These are phyloP conservation scores for Spinibarbus caldwelli DNA, from an alignment of 2,797 vertebrate species.

Conservation along the genomic window DNA sequence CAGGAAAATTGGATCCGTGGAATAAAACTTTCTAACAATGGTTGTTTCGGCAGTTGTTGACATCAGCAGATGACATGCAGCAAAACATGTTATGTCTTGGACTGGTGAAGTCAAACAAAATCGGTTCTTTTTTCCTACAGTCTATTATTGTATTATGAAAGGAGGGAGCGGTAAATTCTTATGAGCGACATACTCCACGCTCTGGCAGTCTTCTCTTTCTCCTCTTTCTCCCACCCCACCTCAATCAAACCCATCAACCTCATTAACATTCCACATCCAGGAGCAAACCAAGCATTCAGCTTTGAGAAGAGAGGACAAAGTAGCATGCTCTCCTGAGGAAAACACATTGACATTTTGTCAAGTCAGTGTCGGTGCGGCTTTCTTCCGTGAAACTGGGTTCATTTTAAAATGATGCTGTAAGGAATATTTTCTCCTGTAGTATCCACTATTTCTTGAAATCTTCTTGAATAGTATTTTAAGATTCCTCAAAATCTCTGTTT, in stretches of 20 bases:
- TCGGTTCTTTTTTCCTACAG: constrained; percentile 17
- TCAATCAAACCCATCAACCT: constrained; percentile 59
- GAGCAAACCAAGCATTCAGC: constrained; percentile 44
- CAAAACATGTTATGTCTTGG: constrained; percentile 42
- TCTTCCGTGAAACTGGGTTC: constrained; percentile 14
- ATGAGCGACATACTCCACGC: constrained; percentile 56
- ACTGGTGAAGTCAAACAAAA: constrained; percentile 49
- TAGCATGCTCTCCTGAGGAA: constrained; percentile 36
- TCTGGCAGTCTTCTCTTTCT: constrained; percentile 44
- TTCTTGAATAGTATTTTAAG: neutral
- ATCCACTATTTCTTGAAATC: neutral
- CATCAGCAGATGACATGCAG: constrained; percentile 44
- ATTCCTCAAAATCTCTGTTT: neutral
- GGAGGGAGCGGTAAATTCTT: constrained; percentile 56
- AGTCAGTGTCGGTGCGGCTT: constrained; percentile 1
- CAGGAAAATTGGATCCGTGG: constrained; percentile 2
- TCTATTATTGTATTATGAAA: constrained; percentile 58
- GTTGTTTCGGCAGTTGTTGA: constrained; percentile 39
- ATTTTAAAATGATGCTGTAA: constrained; percentile 18
- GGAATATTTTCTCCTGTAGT: neutral
- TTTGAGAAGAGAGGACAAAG: constrained; percentile 39
- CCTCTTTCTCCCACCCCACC: constrained; percentile 41
- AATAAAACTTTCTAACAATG: constrained; percentile 36
- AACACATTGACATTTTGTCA: constrained; percentile 38
- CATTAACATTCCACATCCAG: constrained; percentile 53